Percentiles rank a stretch among this genome's conserved stretches.
Evolutionary conservation across 1,140 invertebrate genomes (phyloP).

Genomic region (Brachionus paranguensis): DNA sequence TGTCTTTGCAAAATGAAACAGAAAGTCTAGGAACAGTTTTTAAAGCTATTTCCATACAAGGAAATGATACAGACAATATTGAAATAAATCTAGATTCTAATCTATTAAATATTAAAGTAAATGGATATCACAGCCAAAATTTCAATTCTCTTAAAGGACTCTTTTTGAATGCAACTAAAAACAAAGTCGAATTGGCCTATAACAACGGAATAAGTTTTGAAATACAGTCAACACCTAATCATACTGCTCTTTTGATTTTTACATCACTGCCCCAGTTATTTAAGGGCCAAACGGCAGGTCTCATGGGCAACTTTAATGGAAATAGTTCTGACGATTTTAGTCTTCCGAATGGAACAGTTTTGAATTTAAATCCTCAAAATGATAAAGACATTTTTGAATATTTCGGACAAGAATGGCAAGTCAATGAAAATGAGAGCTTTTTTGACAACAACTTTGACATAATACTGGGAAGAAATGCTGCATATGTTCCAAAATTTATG

Average conservation of each 20-base stretch:
- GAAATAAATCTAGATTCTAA: slow-evolving; percentile 30
- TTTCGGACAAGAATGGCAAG: slow-evolving; percentile 41
- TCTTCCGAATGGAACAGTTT: slow-evolving; percentile 42
- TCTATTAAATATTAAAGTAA: background rate
- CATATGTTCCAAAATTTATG: background rate
- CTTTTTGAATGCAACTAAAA: background rate
- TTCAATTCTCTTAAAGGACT: background rate
- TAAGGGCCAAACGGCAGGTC: slow-evolving; percentile 42
- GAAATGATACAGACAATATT: background rate
- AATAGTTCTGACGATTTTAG: slow-evolving; percentile 43
- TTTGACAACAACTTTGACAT: background rate
- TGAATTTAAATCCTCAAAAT: slow-evolving; percentile 33
- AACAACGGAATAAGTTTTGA: background rate
- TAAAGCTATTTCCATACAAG: slow-evolving; percentile 41
- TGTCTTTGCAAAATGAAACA: background rate
- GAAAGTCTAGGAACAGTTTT: slow-evolving; percentile 41
- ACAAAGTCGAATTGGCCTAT: background rate
- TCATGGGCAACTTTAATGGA: slow-evolving; percentile 45
- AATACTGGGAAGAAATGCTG: background rate
- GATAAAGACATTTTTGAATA: slow-evolving; percentile 43
- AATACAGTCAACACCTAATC: background rate
- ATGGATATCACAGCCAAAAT: no score
- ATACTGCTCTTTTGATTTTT: slow-evolving; percentile 9
- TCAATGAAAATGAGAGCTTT: background rate
- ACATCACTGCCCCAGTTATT: slow-evolving; percentile 18